A percentile compares a stretch with the other conserved stretches of the same genome.
Conservation (phyloP, 2,113 vertebrate genomes). For the Grammatotria lemairii region DNA sequence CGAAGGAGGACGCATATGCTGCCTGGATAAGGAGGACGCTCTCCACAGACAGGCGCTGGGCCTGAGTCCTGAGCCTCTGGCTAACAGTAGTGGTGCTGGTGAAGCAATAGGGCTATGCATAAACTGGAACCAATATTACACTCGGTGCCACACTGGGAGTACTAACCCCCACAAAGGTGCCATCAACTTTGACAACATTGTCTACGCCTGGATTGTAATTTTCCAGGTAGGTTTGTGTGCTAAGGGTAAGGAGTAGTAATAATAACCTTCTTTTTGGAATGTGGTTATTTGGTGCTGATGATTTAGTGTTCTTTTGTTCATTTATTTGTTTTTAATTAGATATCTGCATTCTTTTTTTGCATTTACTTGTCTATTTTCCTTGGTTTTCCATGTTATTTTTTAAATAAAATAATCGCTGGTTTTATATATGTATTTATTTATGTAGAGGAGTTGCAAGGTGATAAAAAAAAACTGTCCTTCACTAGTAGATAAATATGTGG, state of each 20-base stretch:
- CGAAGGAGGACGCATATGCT: constrained; percentile 88
- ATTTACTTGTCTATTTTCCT: neutral
- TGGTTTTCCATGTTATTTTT: neutral
- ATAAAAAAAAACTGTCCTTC: neutral
- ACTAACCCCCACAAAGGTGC: constrained; percentile 94
- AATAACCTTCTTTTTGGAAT: neutral
- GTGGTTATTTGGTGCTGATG: neutral
- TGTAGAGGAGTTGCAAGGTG: neutral
- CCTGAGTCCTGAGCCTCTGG: constrained; percentile 69
- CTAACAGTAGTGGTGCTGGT: constrained; percentile 73
- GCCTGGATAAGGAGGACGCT: constrained; percentile 89
- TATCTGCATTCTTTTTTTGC: neutral
- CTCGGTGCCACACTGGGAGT: constrained; percentile 85
- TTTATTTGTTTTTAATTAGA: neutral
- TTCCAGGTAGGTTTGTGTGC: constrained; percentile 79
- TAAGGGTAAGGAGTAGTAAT: neutral
- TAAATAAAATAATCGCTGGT: neutral
- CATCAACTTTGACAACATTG: constrained; percentile 98
- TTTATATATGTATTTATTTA: neutral
- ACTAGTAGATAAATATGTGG: neutral
- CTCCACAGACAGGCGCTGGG: constrained; percentile 81
- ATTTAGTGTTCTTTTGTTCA: neutral
- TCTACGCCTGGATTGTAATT: constrained; percentile 98
- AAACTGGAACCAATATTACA: constrained; percentile 98
- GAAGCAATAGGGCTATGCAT: constrained; percentile 76